These are phyloP conservation scores for Coleophora flavipennella DNA, from an alignment of 2,888 invertebrate genomes.

Conservation along the genomic window DNA sequence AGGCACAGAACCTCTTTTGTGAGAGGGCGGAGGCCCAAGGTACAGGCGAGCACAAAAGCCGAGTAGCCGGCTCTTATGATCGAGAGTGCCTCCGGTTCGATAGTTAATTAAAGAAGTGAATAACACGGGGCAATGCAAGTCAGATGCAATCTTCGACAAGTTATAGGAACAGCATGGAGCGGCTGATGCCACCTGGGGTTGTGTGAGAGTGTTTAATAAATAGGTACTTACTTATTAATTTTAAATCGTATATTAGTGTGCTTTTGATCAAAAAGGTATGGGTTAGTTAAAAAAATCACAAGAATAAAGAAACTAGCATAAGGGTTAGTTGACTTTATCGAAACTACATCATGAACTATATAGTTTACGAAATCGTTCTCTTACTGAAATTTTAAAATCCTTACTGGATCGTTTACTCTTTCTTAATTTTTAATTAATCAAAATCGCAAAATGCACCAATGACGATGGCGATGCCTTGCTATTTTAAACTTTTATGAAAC, in stretches of 20 bases:
- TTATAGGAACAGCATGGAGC: constrained; percentile 26
- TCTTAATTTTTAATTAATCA: too few relatives aligned
- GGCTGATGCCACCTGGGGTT: constrained; percentile 9
- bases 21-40: not conserved
- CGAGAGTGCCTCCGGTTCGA: constrained; percentile 64
- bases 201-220: not conserved
- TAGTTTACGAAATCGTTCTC: too few relatives aligned
- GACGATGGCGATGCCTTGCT: too few relatives aligned
- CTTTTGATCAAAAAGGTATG: not conserved
- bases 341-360: too few relatives aligned
- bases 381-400: too few relatives aligned
- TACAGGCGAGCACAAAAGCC: constrained; percentile 48
- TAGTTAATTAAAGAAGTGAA: constrained; percentile 70
- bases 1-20: constrained; percentile 7
- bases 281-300: not conserved
- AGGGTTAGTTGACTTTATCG: too few relatives aligned
- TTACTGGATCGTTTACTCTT: too few relatives aligned
- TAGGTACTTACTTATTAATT: not conserved
- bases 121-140: constrained; percentile 60
- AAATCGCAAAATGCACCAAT: too few relatives aligned
- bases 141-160: constrained; percentile 57
- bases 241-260: not conserved
- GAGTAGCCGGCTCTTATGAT: constrained; percentile 63
- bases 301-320: too few relatives aligned
- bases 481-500: too few relatives aligned